Evolutionary conservation across 2,888 invertebrate genomes (phyloP), one percentile per base, ranked within the genome.

Genomic region (Drosophila quinaria): DNA sequence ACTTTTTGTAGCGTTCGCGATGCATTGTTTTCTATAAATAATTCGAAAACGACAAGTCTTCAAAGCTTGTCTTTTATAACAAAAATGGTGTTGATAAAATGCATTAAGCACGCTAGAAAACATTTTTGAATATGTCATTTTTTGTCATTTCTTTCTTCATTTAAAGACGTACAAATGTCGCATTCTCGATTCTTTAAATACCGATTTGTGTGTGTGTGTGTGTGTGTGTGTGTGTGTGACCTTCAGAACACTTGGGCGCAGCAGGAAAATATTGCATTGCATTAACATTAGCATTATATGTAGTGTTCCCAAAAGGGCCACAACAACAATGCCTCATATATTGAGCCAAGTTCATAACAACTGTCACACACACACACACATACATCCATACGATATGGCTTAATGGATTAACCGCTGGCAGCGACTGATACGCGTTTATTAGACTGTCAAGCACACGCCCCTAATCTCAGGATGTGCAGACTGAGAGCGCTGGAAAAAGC

Each of bases 381-480:
- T 0, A 51, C 17, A 17, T 4, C 41, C n/a, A 47, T 17, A 52
- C 65, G 68, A 71, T 79, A 83, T 62, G 70, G 80, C 80, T 85
- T 90, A 90, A 89, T 90, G 90, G 89, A 91, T 90, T 90, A 91
- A 84, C 77, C 75, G 74, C 80, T 87, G 79, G 62, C 79, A 78
- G 74, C 78, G 72, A 72, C 81, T 89, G 86, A 89, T 89, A 79
- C 80, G 83, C 88, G 81, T 88, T 86, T 89, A 87, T 87, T 89
- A 76, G 78, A 76, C 88, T 87, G 86, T 88, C 88, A 87, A 80
- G 76, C 76, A 83, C 88, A 86, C 77, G 83, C 82, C 75, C 60
- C 76, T 80, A 78, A 87, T 80, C 78, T 78, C 65, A 65, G 75
- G 78, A 77, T 80, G 80, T 42, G 67, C 71, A 61, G 29, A 64